These are phyloP conservation scores for Gryllus longicercus DNA, from an alignment of 2,888 invertebrate species.

Conservation along the genomic window DNA sequence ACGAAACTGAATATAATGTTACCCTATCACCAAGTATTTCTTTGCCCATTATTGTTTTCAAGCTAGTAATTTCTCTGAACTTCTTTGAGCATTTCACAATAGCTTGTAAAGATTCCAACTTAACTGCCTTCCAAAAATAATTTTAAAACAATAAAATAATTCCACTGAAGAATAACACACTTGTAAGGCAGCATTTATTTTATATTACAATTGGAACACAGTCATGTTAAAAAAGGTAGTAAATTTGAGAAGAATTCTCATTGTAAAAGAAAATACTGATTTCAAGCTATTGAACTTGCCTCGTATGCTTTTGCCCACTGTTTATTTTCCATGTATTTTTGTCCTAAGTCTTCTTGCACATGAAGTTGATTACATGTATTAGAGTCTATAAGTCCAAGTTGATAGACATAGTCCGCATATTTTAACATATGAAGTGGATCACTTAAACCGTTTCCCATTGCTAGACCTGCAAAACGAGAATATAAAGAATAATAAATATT, in stretches of 20 bases:
- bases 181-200: neutral
- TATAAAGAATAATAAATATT: neutral
- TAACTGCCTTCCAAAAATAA: neutral
- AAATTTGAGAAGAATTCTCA: too few species aligned
- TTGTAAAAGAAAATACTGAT: neutral
- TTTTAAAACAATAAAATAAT: too few species aligned
- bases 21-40: too few species aligned
- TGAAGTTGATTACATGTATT: constrained; percentile 60
- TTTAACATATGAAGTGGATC: constrained; percentile 74
- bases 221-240: too few species aligned
- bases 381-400: constrained; percentile 67
- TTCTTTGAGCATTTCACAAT: neutral
- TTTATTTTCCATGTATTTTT: constrained; percentile 58
- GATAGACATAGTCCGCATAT: constrained; percentile 76
- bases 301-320: constrained; percentile 69
- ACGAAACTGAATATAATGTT: too few species aligned
- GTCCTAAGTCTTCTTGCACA: constrained; percentile 57
- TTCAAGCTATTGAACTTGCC: constrained; percentile 41
- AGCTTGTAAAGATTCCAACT: neutral
- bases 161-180: too few species aligned
- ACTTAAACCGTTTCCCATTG: constrained; percentile 76
- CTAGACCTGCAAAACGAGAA: constrained; percentile 57
- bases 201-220: neutral
- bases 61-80: constrained; percentile 48
- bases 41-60: constrained; percentile 41